Percentiles rank a stretch among this genome's conserved stretches.
These are phyloP conservation scores for Dimorphilus gyrociliatus DNA, from an alignment of 2,888 invertebrate genomes.

Conservation along the genomic window DNA sequence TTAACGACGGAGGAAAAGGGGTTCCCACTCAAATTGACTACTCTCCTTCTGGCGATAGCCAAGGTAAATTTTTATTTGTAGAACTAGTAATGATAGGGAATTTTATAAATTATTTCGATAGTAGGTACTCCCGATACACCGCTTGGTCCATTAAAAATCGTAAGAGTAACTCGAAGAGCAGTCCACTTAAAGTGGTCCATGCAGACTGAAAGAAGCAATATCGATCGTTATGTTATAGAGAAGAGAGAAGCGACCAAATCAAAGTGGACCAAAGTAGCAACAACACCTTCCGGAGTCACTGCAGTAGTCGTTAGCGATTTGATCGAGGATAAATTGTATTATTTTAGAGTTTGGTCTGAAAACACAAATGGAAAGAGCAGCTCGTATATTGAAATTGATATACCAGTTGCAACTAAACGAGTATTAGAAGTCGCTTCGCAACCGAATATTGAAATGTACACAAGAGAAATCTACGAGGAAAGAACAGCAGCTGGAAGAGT, in stretches of 20 bases:
- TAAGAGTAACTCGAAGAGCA: constrained; percentile 29
- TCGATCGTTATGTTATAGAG: constrained; percentile 31
- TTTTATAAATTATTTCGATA: too few species aligned
- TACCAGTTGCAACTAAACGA: too few species aligned
- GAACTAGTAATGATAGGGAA: not conserved
- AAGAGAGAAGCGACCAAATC: constrained; percentile 14
- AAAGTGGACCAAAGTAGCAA: too few species aligned
- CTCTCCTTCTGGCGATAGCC: constrained; percentile 1
- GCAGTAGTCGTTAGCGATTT: constrained; percentile 32
- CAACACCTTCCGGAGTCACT: too few species aligned
- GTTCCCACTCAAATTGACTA: constrained; percentile 6
- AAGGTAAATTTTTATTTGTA: not conserved
- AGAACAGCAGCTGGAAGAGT: too few species aligned
- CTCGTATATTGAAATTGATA: too few species aligned
- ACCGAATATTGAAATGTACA: too few species aligned
- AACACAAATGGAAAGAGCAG: constrained; percentile 57
- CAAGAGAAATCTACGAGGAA: too few species aligned
- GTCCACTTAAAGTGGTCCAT: constrained; percentile 29
- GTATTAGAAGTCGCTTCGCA: too few species aligned
- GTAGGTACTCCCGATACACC: constrained; percentile 26
- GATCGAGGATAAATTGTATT: constrained; percentile 33
- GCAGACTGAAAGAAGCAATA: constrained; percentile 30
- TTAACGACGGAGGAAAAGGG: constrained; percentile 13
- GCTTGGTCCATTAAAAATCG: constrained; percentile 26
- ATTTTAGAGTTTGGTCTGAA: constrained; percentile 35